Base-by-base conservation (phyloP, 2,113 vertebrate genomes). In the Apeltes quadracus region DNA sequence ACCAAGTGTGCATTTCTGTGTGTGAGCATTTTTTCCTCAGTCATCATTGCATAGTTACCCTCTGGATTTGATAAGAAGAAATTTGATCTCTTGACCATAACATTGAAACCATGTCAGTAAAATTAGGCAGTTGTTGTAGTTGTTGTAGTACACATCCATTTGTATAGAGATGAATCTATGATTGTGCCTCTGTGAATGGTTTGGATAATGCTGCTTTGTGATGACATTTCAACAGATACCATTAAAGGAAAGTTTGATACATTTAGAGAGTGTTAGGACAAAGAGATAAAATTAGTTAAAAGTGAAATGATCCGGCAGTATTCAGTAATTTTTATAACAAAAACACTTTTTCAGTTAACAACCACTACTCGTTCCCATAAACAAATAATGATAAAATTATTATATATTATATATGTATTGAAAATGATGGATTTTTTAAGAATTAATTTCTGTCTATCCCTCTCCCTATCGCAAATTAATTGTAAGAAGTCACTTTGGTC, bases 231-330 rank as follows among this genome's bases (percentile, higher is more conserved):
- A 81, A 72, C 79, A 65, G 68, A 72, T 75, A 83, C 74, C 75
- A 79, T 18, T 56, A 63, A 79, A 38, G 34, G 59, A 51, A 57
- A 57, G 44, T 14, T 61, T 75, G 74, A 85, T 81, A 73, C 23
- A 63, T 34, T 48, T 54, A 25, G 53, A 72, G 58, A 2, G 8
- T 46, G 29, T 67, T 69, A 48, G 58, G 38, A 79, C 62, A 76
- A 66, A 82, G 69, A 77, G 69, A 82, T 81, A 69, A 87, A 84
- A 78, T 72, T 84, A 86, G 81, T 91, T 76, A 76, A 78, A 50
- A 74, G 53, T 1, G 6, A 85, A 86, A 87, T 78, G 61, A 72
- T 74, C 69, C 25, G 54, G 36, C 48, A 59, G 27, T 66, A 36
- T 75, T 66, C 64, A 62, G 58, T 78, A 63, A 79, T 70, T 59